phyloP scores from a whole-genome alignment of 2,797 vertebrate species.

The Psittacula derbiana region DNA sequence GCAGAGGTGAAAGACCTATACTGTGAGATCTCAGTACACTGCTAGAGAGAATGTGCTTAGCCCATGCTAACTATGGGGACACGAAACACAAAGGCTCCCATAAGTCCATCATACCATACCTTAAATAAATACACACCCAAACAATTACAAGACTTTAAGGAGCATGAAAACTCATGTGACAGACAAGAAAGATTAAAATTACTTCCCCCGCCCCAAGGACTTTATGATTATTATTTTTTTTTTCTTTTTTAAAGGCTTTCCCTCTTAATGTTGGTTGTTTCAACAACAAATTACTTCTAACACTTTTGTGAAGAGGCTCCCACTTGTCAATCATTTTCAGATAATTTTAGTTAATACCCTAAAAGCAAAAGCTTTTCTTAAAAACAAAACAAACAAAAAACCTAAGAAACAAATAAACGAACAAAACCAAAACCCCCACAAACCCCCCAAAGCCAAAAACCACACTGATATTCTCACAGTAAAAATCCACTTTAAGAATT shows the following conservation, averaged over 20 bases:
- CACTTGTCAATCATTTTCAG: background rate
- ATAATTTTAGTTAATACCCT: background rate
- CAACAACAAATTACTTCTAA: background rate
- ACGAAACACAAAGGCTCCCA: background rate
- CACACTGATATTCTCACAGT: background rate
- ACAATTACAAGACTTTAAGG: background rate
- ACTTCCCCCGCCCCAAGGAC: background rate
- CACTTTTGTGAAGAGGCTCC: background rate
- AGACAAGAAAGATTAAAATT: background rate
- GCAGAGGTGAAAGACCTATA: background rate
- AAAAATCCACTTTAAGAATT: background rate
- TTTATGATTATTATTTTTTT: background rate
- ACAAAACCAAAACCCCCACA: background rate
- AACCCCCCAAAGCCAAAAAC: background rate
- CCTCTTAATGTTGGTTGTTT: background rate
- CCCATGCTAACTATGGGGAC: background rate
- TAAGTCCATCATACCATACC: background rate
- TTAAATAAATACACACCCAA: background rate
- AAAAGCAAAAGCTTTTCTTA: background rate
- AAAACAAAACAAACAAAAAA: background rate
- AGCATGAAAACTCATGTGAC: rapidly evolving
- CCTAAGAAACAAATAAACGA: background rate
- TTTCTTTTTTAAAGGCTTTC: background rate
- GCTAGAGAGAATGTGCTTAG: background rate
- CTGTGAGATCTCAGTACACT: background rate